phyloP scores from a whole-genome alignment of 92 coral and sea anemone genomes.

The Epizoanthus illoricatus region DNA sequence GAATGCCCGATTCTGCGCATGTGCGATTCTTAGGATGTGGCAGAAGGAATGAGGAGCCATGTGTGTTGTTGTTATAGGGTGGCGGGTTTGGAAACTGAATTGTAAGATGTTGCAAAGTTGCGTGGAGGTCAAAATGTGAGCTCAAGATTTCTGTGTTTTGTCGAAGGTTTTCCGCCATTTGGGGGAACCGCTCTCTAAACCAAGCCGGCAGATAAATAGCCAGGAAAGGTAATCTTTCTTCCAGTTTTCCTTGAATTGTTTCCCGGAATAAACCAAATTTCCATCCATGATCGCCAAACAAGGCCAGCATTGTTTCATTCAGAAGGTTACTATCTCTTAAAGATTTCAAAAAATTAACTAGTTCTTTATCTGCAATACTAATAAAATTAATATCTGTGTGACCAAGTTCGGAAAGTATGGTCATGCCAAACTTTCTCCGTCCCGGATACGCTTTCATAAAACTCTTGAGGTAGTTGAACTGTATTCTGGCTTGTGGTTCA shows the following conservation, averaged over 20 bases:
- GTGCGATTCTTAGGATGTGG: constrained; percentile 39
- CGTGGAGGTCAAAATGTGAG: constrained; percentile 48
- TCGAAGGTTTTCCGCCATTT: constrained; percentile 29
- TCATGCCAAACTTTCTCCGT: constrained; percentile 17
- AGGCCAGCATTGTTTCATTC: constrained; percentile 36
- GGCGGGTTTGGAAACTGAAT: constrained; percentile 10
- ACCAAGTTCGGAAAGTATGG: constrained; percentile 21
- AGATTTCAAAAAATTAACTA: background rate
- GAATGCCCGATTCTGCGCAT: constrained; percentile 39
- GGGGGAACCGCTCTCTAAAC: constrained; percentile 33
- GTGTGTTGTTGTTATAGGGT: background rate
- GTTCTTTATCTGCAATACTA: constrained; percentile 9
- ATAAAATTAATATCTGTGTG: constrained; percentile 16
- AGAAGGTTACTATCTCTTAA: constrained; percentile 13
- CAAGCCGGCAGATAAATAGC: constrained; percentile 45
- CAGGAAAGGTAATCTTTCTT: constrained; percentile 49
- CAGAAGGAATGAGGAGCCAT: constrained; percentile 16
- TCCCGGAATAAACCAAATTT: constrained; percentile 44
- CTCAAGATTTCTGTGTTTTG: constrained; percentile 46
- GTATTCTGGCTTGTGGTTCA: constrained; percentile 7
- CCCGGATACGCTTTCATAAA: constrained; percentile 13
- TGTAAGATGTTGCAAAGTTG: constrained; percentile 46
- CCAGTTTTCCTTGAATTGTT: constrained; percentile 50
- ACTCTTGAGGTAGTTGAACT: constrained; percentile 11
- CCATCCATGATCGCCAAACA: constrained; percentile 43